Base-by-base conservation (phyloP, 37 sponge, comb jelly and placozoan genomes). In the Hexactinellida sp. region DNA sequence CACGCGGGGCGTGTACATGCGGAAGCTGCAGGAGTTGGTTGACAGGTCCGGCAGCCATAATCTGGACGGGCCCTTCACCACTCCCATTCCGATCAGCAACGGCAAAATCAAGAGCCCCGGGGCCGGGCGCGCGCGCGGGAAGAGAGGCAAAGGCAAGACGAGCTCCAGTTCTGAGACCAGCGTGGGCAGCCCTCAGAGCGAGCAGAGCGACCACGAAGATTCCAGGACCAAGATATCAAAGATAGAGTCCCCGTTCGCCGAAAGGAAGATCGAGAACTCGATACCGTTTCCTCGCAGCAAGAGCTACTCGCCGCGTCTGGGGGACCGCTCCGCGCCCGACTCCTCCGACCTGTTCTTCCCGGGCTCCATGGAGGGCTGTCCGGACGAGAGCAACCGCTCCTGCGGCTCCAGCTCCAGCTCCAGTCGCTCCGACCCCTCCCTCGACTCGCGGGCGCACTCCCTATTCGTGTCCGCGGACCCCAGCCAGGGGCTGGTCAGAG, bases 1-100 rank as follows among this genome's bases (percentile, higher is more conserved):
- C 0, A 92, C 92, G 21, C 38, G 92, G 24, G 37, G 34, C 24
- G 28, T 89, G 38, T 92, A 92, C 83, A 19, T 36, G 0, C 21
- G 55, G 0, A 89, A 89, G 54, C 83, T 88, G 36, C 54, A 36
- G n/a, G 36, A 52, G 28, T 30, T 28, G 0, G 55, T 85, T 23
- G 86, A 24, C 21, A 41, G 37, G 37, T 54, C 86, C 13, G 36
- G 37, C 0, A 36, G 54, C 1, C 9, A 32, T 24, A 85, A 41
- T 32, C 55, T 41, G 37, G 51, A 41, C 25, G 86, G 51, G 16
- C 24, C 86, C 34, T 54, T 54, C 0, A 51, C 37, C 16, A 36
- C 86, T n/a, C 76, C 76, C 34, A n/a, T n/a, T 63, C 30, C 76
- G 3, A 25, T 63, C 76, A 7, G 32, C 13, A 25, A 10, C 34